Evolutionary conservation across 2,797 vertebrate genomes (phyloP).

Genomic region (Neopelma chrysocephalum): DNA sequence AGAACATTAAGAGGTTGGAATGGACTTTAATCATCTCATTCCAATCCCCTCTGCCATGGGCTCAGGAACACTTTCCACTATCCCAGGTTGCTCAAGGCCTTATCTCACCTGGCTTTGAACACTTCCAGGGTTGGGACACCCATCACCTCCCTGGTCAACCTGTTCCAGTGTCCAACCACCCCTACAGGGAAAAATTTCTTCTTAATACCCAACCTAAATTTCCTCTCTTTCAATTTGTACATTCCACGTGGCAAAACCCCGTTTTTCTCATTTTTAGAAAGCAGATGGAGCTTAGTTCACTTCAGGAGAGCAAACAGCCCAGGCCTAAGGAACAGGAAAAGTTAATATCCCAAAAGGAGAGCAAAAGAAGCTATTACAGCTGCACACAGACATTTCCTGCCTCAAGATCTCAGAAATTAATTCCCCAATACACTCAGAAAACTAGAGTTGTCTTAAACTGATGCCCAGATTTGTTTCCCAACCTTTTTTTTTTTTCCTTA

Average conservation of each 20-base stretch:
- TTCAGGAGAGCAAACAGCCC: not conserved
- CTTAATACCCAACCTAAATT: not conserved
- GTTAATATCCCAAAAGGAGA: not conserved
- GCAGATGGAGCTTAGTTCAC: not conserved
- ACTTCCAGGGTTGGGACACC: not conserved
- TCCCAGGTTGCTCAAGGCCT: not conserved
- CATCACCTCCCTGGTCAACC: not conserved
- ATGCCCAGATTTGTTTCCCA: slow-evolving; percentile 32
- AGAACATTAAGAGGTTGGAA: not conserved
- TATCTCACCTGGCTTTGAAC: not conserved
- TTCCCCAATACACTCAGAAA: not conserved
- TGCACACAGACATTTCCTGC: not conserved
- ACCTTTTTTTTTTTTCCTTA: not conserved
- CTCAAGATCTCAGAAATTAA: not conserved
- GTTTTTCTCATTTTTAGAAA: not conserved
- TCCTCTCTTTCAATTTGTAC: not conserved
- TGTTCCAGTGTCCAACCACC: not conserved
- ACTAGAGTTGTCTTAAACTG: not conserved
- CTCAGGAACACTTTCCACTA: not conserved
- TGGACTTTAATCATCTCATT: not conserved
- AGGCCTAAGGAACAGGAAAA: not conserved
- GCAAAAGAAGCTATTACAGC: not conserved
- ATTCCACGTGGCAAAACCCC: not conserved
- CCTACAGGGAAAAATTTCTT: not conserved
- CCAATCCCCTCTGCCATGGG: not conserved